Base-by-base conservation (phyloP, 2,113 vertebrate species). In the Halichoeres trimaculatus region DNA sequence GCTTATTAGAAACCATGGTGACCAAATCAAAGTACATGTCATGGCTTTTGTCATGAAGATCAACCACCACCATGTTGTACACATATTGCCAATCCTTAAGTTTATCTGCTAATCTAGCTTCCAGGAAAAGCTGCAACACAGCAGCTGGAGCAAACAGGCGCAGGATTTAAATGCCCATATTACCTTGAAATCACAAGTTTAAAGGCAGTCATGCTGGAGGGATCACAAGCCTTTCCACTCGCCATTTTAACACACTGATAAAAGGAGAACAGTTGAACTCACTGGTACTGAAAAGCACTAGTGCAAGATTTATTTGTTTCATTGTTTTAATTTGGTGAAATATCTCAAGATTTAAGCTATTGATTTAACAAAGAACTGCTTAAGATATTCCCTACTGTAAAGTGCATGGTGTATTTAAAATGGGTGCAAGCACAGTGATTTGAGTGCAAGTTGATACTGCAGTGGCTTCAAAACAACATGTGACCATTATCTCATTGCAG, bases 381-480 rank as follows among this genome's bases (percentile, higher is more conserved):
- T 3, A 56, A 61, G 36, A n/a, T 8, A 55, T 43, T 56, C 19
- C 19, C 9, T 8, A 22, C 36, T 22, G 35, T 19, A 1, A 20
- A 7, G 17, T 17, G 36, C 12, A 11, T 3, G 47, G 26, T 22
- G 8, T 48, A 5, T n/a, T 20, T 10, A 19, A 14, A 3, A 30
- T 20, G 4, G 0, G 0, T 58, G 41, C 23, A 23, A 48, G 23
- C 7, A 23, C 10, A 12, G 19, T 19, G 24, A 61, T 70, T 16
- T 55, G 19, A 45, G 6, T 4, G 20, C 7, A 4, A 71, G 8
- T 52, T 48, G 34, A 73, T 50, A 22, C 5, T 41, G 13, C 1
- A 36, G 54, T 19, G 22, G 24, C 10, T 38, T 76, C 17, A 36
- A 26, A 7, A 24, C 45, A 65, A 20, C 67, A 73, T 47, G 56